phyloP scores from a whole-genome alignment of 2,797 vertebrate species.

The Pangasius krempfi region DNA sequence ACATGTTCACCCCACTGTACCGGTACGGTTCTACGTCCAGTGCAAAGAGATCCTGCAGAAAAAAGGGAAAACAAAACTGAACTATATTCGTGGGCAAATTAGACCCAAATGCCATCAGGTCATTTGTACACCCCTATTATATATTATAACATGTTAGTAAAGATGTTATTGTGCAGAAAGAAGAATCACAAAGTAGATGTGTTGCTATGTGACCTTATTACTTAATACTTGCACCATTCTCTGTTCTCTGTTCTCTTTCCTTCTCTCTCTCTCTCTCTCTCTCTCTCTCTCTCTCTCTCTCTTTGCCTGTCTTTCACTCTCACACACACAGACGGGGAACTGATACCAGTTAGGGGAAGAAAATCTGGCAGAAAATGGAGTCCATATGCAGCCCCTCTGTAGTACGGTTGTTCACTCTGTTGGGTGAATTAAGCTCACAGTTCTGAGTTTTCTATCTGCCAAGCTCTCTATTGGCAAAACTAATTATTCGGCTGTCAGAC shows the following conservation, averaged over 20 bases:
- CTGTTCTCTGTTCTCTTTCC: not conserved
- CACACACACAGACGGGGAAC: constrained; percentile 27
- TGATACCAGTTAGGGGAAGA: constrained; percentile 51
- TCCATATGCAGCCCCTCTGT: constrained; percentile 69
- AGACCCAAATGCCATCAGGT: not conserved
- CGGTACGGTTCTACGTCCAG: constrained; percentile 87
- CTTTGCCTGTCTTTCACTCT: not conserved
- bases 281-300: not conserved
- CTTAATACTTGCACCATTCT: not conserved
- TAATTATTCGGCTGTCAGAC: constrained; percentile 45
- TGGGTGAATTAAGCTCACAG: constrained; percentile 68
- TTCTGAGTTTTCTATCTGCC: constrained; percentile 57
- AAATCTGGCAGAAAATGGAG: constrained; percentile 63
- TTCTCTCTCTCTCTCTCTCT: not conserved
- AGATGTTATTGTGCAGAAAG: not conserved
- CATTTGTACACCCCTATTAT: not conserved
- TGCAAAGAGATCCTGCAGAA: constrained; percentile 82
- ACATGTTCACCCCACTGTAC: constrained; percentile 89
- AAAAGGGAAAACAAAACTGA: constrained; percentile 5
- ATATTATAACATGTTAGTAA: not conserved
- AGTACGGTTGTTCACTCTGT: constrained; percentile 63
- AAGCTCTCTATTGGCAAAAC: constrained; percentile 61
- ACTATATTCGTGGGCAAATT: constrained; percentile 45
- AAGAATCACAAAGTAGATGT: not conserved
- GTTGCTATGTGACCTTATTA: not conserved